Conservation (phyloP, 2,888 invertebrate species). For the Hemistola chrysoprasaria region DNA sequence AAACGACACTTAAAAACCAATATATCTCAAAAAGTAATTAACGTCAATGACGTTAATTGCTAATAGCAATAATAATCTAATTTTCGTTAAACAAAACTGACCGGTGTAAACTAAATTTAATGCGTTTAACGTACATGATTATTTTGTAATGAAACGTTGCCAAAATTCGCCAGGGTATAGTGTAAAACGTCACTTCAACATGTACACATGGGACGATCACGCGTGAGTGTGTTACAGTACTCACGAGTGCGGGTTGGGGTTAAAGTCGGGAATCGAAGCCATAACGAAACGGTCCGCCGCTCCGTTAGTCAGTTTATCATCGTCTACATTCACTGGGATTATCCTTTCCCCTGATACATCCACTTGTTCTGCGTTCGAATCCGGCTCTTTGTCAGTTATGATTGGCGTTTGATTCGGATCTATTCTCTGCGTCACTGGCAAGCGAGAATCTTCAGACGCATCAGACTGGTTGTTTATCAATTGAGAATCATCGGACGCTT, state of each 20-base stretch:
- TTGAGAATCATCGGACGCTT: no score
- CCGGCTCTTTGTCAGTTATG: constrained; percentile 15
- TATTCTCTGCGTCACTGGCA: constrained; percentile 13
- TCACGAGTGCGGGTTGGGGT: constrained; percentile 79
- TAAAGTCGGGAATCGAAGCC: constrained; percentile 63
- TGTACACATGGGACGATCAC: constrained; percentile 37
- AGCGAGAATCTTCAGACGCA: not conserved
- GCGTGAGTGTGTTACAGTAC: constrained; percentile 64
- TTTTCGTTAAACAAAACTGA: no score
- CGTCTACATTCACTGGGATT: constrained; percentile 31
- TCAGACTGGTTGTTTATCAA: constrained; percentile 1
- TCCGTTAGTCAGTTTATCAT: constrained; percentile 22
- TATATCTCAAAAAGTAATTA: no score
- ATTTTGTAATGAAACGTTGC: constrained; percentile 14
- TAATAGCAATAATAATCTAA: no score
- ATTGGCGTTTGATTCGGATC: constrained; percentile 20
- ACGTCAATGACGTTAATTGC: no score
- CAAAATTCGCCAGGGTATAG: constrained; percentile 16
- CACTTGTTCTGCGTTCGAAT: constrained; percentile 1
- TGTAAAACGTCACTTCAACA: constrained; percentile 41
- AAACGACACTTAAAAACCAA: no score
- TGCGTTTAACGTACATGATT: no score
- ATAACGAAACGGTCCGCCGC: constrained; percentile 46
- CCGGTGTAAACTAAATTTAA: no score
- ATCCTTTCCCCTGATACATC: constrained; percentile 29